Base-by-base conservation (phyloP, 2,888 invertebrate species). In the Lasioglossum oenotherae region DNA sequence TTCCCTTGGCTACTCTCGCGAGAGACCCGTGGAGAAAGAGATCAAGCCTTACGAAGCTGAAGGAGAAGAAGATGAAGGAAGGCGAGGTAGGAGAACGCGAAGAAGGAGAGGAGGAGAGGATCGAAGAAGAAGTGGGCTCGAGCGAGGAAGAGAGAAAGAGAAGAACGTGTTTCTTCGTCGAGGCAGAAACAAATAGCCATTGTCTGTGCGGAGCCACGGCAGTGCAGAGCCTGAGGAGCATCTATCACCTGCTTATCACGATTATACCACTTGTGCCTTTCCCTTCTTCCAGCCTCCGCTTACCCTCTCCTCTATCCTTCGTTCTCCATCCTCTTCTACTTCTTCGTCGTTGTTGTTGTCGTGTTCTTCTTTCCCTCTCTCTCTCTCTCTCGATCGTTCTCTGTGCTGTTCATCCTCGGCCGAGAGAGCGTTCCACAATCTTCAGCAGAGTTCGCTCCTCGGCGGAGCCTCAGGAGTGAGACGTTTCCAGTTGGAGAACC, bases 211-310 rank as follows among this genome's bases (percentile, higher is more conserved):
- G 89, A 89, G 93, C 88, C 90, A 92, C 92, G 92, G 93, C 93
- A 92, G 92, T 93, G 93, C 93, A 89, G 92, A 92, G 93, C 93
- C 94, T 91, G 92, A 93, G 93, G 92, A 92, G 94, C 94, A 95
- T 95, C 94, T 95, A 95, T 95, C 95, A 95, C 95, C 94, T 94
- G 95, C 95, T 95, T 95, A 95, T 95, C 95, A 95, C 93, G 95
- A 95, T 95, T 94, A 95, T 95, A 94, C 95, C 93, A 94, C 95
- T 94, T 92, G 84, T 89, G 84, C 85, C 78, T 74, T 49, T 86
- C 87, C 78, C 80, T 74, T 72, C 53, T 84, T 79, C 80, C 74
- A 77, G 78, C 57, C 57, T 76, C 57, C 79, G 44, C 78, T 53
- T 78, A 35, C 46, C 74, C 75, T 64, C 44, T 72, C 38, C 69